phyloP scores from a whole-genome alignment of 2,113 vertebrate genomes.

The Cyrtonyx montezumae region DNA sequence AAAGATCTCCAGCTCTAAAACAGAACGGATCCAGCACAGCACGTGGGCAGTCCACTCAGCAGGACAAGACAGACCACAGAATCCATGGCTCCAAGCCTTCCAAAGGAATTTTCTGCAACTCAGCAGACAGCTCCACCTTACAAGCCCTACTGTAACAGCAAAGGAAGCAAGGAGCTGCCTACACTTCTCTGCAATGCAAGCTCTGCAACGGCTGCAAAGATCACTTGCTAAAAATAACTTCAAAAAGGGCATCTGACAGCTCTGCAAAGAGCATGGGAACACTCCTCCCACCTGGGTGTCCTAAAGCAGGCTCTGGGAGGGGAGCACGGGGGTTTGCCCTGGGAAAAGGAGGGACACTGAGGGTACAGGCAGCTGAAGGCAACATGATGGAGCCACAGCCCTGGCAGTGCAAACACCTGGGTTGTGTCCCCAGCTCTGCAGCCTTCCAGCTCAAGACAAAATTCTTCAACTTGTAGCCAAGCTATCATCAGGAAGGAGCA shows the following conservation, averaged over 20 bases:
- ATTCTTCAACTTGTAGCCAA: neutral
- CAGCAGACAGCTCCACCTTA: neutral
- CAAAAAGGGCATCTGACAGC: conserved; percentile 66
- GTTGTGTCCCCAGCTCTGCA: neutral
- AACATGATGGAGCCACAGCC: rapidly evolving
- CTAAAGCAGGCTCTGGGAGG: neutral
- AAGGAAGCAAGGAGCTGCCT: conserved; percentile 51
- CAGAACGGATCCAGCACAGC: neutral
- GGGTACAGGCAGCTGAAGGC: neutral
- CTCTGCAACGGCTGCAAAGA: conserved; percentile 60
- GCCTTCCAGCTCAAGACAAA: neutral
- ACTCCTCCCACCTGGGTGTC: conserved; percentile 56
- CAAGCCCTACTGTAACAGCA: conserved; percentile 21
- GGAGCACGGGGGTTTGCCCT: neutral
- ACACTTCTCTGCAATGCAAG: conserved; percentile 51
- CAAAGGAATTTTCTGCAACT: neutral
- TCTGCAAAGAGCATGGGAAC: neutral
- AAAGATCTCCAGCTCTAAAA: neutral
- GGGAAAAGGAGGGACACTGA: neutral
- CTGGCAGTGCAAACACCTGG: rapidly evolving
- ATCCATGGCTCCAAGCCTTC: neutral
- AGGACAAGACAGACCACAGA: conserved; percentile 3
- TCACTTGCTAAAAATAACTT: conserved; percentile 66
- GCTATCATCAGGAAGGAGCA: neutral
- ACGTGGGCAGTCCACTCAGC: neutral